Evolutionary conservation across 2,797 vertebrate genomes (phyloP).

Genomic region (Zalophus californianus): DNA sequence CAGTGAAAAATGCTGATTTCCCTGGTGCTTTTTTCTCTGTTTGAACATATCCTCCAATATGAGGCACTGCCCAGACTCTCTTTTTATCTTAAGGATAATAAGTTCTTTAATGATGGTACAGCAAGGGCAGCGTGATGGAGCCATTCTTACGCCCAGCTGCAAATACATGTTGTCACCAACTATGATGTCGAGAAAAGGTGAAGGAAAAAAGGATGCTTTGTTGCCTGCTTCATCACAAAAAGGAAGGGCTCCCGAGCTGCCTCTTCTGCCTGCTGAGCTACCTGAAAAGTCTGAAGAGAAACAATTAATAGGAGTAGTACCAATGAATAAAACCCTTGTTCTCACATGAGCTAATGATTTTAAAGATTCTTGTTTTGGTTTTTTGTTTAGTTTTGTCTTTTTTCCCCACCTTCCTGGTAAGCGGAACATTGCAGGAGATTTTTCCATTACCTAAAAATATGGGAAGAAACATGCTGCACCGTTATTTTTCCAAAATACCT

Average conservation of each 20-base stretch:
- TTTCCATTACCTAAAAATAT: background rate
- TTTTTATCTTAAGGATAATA: background rate
- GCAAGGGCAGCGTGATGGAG: rapidly evolving
- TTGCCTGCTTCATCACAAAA: too few species aligned
- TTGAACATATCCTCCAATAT: background rate
- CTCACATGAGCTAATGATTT: background rate
- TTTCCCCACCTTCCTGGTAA: background rate
- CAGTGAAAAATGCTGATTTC: background rate
- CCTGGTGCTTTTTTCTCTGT: background rate
- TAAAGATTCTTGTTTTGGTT: background rate
- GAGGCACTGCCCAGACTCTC: background rate
- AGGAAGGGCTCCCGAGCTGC: too few species aligned
- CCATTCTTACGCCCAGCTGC: background rate
- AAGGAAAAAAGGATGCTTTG: background rate
- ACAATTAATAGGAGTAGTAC: background rate
- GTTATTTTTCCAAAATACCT: background rate
- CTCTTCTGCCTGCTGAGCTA: background rate
- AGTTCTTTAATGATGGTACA: background rate
- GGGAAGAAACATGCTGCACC: rapidly evolving
- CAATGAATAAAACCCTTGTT: background rate
- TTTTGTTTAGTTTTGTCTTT: background rate
- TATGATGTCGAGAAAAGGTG: background rate
- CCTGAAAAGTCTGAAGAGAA: background rate
- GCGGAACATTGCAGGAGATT: too few species aligned
- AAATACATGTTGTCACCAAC: background rate